Base-by-base conservation (phyloP, 2,888 invertebrate genomes). In the Eristalinus sepulchralis region DNA sequence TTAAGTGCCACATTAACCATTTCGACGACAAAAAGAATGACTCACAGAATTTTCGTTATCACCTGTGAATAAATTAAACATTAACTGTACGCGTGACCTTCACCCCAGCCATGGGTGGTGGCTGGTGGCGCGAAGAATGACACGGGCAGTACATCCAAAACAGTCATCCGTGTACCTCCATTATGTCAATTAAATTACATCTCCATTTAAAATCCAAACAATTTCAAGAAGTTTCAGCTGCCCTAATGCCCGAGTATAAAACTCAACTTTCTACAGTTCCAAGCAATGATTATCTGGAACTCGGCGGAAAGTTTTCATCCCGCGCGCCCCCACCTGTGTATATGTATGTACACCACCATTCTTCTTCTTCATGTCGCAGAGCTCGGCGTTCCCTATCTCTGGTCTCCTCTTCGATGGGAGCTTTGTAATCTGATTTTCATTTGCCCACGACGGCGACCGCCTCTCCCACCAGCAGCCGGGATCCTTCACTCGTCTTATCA, bases 161-260 rank as follows among this genome's bases (percentile, higher is more conserved):
- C 62, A 75, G 75, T 70, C 62, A 3, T 3, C 47, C 47, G 17
- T 17, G 47, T 55, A 39, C 39, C 68, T 57, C 67, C 86, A 78
- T 82, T 75, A 71, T 70, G 86, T 79, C 86, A 78, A 82, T 86
- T 82, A 79, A 83, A 86, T 82, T 82, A 82, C 86, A 78, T 83
- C 78, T 86, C 82, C 86, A 83, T 86, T 86, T 86, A 82, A 78
- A 85, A 78, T 85, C 66, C 72, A 73, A 81, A 85, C 85, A 85
- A 81, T 77, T 81, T 60, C 81, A 77, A 77, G 55, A 85, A 85
- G 60, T 81, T 81, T 72, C 71, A 76, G 47, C 76, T 76, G 76
- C 57, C 76, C 66, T 59, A 71, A 71, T 79, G 57, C 76, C 68
- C 33, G 1, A 63, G 64, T 53, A 83, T 36, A 72, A 82, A 70